Evolutionary conservation across 2,113 vertebrate species (phyloP), one percentile per base, ranked within the genome.

Genomic region (Nothoprocta perdicaria): DNA sequence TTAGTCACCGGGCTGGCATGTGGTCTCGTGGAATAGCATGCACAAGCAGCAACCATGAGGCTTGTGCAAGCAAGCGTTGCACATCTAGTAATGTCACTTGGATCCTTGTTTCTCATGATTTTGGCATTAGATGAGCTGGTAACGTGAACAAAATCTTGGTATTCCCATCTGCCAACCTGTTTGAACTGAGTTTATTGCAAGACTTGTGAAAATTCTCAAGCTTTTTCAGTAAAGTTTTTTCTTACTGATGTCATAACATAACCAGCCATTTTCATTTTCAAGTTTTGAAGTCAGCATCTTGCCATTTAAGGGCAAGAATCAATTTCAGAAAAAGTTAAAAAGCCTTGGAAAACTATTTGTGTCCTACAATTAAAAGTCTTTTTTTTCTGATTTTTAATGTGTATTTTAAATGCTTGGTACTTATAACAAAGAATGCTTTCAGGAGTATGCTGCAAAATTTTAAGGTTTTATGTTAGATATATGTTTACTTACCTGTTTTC

Each of bases 351-450:
- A 80, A 15, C 31, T 65, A 3, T 21, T 9, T 52, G 38, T 7
- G 2, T 55, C 43, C 12, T 0, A 0, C 10, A 55, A 35, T 18
- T 74, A 0, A 16, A 72, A 6, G 6, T 40, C 68, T 18, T 4
- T 5, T 2, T 76, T 65, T 6, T 38, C 35, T 48, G 65, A 13
- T 6, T 73, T 78, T 81, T 68, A 61, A 16, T 31, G 12, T 55
- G 18, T 50, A 11, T 21, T 75, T 88, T 50, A 53, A 31, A 2
- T n/a, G 12, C 27, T 48, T 62, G 16, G 12, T 80, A 12, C 14
- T 33, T 80, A 53, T 7, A 16, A 40, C 53, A 62, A 46, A 24
- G 33, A 38, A 1, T 55, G 16, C 8, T 76, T 87, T 68, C 53
- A 76, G 8, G 29, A 21, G 2, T 68, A 1, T n/a, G 7, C 43